Conservation (phyloP, 2,888 invertebrate species). For the Campoplex capitator region DNA sequence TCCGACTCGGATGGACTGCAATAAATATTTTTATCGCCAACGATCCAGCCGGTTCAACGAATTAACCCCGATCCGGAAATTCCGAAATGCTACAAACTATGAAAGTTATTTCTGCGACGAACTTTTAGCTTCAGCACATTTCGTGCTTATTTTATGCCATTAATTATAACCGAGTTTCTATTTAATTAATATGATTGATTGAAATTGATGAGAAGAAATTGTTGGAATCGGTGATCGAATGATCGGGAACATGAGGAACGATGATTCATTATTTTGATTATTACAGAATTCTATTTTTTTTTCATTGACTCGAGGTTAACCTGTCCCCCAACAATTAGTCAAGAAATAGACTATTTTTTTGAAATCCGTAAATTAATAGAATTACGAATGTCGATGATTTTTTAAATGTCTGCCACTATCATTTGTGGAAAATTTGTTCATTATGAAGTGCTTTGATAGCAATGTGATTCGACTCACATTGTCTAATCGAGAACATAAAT, state of each 20-base stretch:
- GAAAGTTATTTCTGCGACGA: background rate
- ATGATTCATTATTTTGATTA: background rate
- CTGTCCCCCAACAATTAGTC: too few relatives aligned
- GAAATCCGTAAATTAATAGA: too few relatives aligned
- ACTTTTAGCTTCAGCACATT: background rate
- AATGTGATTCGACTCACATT: too few relatives aligned
- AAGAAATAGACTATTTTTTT: too few relatives aligned
- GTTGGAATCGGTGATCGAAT: background rate
- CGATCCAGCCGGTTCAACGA: background rate
- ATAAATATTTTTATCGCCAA: conserved; percentile 49
- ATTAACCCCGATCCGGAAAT: background rate
- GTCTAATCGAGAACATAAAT: too few relatives aligned
- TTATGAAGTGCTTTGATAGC: too few relatives aligned
- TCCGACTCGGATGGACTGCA: background rate
- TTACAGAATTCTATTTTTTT: background rate
- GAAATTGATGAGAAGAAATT: too few relatives aligned
- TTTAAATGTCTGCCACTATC: too few relatives aligned
- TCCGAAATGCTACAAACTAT: background rate
- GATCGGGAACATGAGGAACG: background rate
- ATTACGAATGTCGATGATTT: too few relatives aligned
- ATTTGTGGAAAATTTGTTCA: too few relatives aligned
- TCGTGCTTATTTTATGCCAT: background rate
- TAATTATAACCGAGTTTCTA: background rate
- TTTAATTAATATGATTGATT: background rate
- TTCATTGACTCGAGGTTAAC: too few relatives aligned